A percentile compares a stretch with the other conserved stretches of the same genome.
These are phyloP conservation scores for Apomyelois bistriatella DNA, from an alignment of 2,888 invertebrate genomes.

Conservation along the genomic window DNA sequence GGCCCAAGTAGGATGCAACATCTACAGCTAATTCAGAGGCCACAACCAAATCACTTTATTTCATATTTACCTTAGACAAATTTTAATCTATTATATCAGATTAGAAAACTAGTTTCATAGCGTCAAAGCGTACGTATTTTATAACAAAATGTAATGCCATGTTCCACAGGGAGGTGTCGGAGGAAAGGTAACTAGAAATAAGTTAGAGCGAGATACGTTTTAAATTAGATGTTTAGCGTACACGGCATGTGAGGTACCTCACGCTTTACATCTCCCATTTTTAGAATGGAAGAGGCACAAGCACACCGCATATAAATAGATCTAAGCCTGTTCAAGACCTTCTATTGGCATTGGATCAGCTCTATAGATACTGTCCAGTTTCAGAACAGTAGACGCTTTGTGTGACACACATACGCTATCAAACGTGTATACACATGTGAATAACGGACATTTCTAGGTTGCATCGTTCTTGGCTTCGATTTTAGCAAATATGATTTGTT, in stretches of 20 bases:
- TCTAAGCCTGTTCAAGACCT: constrained; percentile 23
- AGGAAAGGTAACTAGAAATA: constrained; percentile 67
- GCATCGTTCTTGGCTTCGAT: constrained; percentile 37
- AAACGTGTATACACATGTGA: constrained; percentile 29
- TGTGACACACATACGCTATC: constrained; percentile 26
- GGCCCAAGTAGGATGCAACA: too few relatives aligned
- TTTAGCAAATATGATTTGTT: constrained; percentile 30
- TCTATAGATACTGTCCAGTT: constrained; percentile 15
- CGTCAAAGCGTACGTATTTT: constrained; percentile 14
- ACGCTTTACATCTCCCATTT: constrained; percentile 45
- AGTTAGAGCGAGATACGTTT: constrained; percentile 40
- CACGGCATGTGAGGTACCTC: constrained; percentile 51
- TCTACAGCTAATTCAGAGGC: too few relatives aligned
- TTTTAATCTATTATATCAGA: background rate
- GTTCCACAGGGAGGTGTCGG: constrained; percentile 74
- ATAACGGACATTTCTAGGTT: constrained; percentile 28
- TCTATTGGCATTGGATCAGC: constrained; percentile 18
- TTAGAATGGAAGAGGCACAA: constrained; percentile 39
- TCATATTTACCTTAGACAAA: background rate
- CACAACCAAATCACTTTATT: too few relatives aligned
- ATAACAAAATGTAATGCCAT: constrained; percentile 46
- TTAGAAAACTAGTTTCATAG: background rate
- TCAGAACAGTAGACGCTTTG: constrained; percentile 22
- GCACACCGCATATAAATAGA: constrained; percentile 22
- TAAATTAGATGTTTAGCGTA: constrained; percentile 46